Conservation (phyloP, 2,797 vertebrate species). For the Gallirallus australis region DNA sequence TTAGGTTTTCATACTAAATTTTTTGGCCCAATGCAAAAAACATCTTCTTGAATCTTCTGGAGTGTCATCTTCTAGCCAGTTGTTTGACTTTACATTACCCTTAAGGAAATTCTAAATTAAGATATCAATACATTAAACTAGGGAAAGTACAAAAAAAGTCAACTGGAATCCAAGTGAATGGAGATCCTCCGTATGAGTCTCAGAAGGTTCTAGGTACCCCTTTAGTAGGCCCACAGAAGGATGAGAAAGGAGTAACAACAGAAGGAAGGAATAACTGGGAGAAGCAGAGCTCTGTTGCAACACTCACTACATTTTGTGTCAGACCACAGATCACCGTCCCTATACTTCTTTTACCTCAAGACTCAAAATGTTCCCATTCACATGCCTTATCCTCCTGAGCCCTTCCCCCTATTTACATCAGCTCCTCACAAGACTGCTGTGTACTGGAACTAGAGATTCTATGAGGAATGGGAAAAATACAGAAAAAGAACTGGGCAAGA, state of each 20-base stretch:
- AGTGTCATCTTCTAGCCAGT: not conserved
- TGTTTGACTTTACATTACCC: not conserved
- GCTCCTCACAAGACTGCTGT: not conserved
- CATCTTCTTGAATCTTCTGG: not conserved
- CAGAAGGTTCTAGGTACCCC: not conserved
- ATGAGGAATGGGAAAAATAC: not conserved
- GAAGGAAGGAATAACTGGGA: not conserved
- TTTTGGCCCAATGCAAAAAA: not conserved
- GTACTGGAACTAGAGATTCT: not conserved
- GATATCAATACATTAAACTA: not conserved
- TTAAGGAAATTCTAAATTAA: not conserved
- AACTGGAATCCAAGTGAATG: not conserved
- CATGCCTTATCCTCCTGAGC: not conserved
- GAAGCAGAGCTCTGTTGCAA: not conserved
- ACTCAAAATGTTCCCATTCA: not conserved
- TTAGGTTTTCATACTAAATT: not conserved
- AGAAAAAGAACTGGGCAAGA: not conserved
- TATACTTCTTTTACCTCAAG: not conserved
- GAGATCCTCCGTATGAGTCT: not conserved
- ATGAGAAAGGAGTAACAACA: not conserved
- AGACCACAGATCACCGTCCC: not conserved
- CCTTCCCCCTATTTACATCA: not conserved
- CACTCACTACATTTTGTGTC: not conserved
- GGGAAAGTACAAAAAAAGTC: not conserved
- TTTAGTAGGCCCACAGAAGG: not conserved